phyloP scores from a whole-genome alignment of 2,888 invertebrate genomes.

The Axea sp. region DNA sequence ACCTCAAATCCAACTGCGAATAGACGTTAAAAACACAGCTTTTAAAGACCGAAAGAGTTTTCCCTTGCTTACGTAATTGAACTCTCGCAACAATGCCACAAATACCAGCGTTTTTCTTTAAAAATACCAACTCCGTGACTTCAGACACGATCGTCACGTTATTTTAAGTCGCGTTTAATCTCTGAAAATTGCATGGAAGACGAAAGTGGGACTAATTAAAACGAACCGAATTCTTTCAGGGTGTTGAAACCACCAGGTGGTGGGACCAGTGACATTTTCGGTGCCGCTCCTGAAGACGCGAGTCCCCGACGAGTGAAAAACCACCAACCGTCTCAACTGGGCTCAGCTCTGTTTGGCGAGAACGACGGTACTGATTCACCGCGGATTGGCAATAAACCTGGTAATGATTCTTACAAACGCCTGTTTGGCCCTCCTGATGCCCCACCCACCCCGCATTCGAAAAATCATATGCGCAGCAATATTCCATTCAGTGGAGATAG shows the following conservation, averaged over 20 bases:
- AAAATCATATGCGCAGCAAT: slow-evolving; percentile 83
- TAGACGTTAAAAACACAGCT: too few relatives aligned
- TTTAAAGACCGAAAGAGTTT: too few relatives aligned
- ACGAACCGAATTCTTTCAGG: too few relatives aligned
- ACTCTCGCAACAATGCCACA: too few relatives aligned
- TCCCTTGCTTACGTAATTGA: too few relatives aligned
- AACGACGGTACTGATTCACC: slow-evolving; percentile 72
- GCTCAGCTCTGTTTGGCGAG: slow-evolving; percentile 76
- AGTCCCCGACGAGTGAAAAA: slow-evolving; percentile 76
- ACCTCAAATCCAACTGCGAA: too few relatives aligned
- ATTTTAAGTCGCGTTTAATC: too few relatives aligned
- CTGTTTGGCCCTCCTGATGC: slow-evolving; percentile 82
- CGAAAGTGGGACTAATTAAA: too few relatives aligned
- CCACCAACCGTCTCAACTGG: slow-evolving; percentile 74
- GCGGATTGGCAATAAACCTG: slow-evolving; percentile 78
- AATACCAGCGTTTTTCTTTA: too few relatives aligned
- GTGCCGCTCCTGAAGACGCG: slow-evolving; percentile 71
- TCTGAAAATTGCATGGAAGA: too few relatives aligned
- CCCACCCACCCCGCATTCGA: slow-evolving; percentile 81
- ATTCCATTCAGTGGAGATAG: slow-evolving; percentile 81
- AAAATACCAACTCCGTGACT: too few relatives aligned
- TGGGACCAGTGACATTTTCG: slow-evolving; percentile 83
- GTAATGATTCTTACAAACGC: slow-evolving; percentile 83
- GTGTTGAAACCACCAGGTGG: slow-evolving; percentile 84
- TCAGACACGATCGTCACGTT: too few relatives aligned